phyloP scores from a whole-genome alignment of 1,140 invertebrate genomes.

The Atta texana region DNA sequence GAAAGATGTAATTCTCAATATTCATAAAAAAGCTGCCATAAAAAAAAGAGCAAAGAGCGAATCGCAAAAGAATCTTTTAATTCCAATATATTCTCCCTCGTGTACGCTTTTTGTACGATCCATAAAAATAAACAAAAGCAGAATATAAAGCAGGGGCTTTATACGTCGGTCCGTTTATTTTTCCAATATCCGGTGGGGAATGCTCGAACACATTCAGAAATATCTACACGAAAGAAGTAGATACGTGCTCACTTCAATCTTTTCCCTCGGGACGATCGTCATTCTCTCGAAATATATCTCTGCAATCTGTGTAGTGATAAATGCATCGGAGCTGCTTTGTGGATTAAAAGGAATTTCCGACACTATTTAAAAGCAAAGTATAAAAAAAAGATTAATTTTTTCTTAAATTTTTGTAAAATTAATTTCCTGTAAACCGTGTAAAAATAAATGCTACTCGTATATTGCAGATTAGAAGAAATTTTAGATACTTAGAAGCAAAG shows the following conservation, averaged over 20 bases:
- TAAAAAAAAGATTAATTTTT: background rate
- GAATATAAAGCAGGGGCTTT: conserved; percentile 54
- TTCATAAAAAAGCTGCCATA: too few species aligned
- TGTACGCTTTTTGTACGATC: background rate
- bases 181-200: conserved; percentile 35
- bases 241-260: conserved; percentile 21
- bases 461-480: too few species aligned
- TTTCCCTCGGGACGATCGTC: conserved; percentile 16
- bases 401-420: background rate
- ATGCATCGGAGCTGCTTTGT: background rate
- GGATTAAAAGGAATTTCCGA: background rate
- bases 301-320: background rate
- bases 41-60: conserved; percentile 14
- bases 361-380: background rate
- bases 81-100: conserved; percentile 15
- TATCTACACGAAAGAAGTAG: conserved; percentile 34
- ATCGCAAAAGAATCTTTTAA: conserved; percentile 26
- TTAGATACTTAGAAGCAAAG: too few species aligned
- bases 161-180: conserved; percentile 50
- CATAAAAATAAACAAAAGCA: conserved; percentile 63
- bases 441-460: background rate
- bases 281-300: conserved; percentile 50
- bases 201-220: conserved; percentile 62
- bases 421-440: background rate
- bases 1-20: background rate